A percentile compares a stretch with the other conserved stretches of the same genome.
These are phyloP conservation scores for Galerucella nymphaeae DNA, from an alignment of 2,888 invertebrate species.

Conservation along the genomic window DNA sequence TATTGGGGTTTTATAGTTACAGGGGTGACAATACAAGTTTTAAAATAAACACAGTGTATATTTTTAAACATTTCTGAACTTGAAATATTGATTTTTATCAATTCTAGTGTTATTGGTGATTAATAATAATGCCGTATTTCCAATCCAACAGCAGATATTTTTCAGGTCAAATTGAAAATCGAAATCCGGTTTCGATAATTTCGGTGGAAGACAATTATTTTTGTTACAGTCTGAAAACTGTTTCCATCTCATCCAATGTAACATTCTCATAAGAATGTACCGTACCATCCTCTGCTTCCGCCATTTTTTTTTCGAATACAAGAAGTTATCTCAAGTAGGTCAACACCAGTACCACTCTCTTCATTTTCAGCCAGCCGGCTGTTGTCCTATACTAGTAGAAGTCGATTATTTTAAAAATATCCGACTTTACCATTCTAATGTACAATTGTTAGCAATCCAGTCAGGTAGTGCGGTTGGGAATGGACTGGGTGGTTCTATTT, in stretches of 20 bases:
- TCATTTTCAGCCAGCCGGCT: slow-evolving; percentile 3
- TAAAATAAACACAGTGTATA: too few species aligned
- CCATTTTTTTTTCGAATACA: not conserved
- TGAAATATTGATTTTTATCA: too few species aligned
- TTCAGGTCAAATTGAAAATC: not conserved
- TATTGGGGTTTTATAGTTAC: too few species aligned
- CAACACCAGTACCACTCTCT: slow-evolving; percentile 15
- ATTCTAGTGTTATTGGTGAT: too few species aligned
- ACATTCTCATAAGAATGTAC: not conserved
- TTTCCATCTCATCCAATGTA: too few species aligned
- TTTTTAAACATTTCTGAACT: too few species aligned
- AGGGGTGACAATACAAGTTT: too few species aligned
- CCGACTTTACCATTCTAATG: not conserved
- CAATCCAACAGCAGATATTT: not conserved
- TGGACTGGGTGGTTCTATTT: not conserved
- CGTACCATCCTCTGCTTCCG: not conserved
- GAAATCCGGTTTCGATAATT: not conserved
- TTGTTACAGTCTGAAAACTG: too few species aligned
- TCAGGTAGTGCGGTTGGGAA: not conserved
- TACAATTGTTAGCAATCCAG: not conserved
- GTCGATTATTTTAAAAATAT: not conserved
- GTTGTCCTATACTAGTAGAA: not conserved
- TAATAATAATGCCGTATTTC: not conserved
- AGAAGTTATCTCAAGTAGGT: slow-evolving; percentile 10
- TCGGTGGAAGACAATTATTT: not conserved